phyloP scores from a whole-genome alignment of 2,113 vertebrate species.

The Progne subis region DNA sequence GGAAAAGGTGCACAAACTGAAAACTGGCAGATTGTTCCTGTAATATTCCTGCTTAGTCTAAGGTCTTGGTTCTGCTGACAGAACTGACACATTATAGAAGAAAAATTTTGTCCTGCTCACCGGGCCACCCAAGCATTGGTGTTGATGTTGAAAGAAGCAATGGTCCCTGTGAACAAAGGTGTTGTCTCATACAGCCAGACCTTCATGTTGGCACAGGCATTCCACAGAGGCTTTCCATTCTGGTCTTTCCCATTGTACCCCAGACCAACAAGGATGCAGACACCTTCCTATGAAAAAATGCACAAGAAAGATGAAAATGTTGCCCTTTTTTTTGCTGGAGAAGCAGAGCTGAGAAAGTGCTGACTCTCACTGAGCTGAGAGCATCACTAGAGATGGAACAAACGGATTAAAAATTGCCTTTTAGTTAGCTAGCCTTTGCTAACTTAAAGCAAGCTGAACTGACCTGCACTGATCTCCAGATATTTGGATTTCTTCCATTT shows the following conservation, averaged over 20 bases:
- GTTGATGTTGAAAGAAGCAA: constrained; percentile 95
- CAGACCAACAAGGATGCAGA: constrained; percentile 90
- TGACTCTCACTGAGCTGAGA: background rate
- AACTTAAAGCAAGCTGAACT: background rate
- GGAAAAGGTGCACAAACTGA: background rate
- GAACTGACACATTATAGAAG: background rate
- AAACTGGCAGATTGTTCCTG: background rate
- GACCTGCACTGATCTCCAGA: background rate
- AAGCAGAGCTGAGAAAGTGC: background rate
- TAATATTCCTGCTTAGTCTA: background rate
- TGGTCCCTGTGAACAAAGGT: constrained; percentile 91
- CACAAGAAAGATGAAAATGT: background rate
- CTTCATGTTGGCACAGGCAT: constrained; percentile 96
- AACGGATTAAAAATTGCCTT: background rate
- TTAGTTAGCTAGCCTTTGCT: background rate
- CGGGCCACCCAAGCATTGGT: constrained; percentile 94
- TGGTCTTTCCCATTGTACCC: constrained; percentile 85
- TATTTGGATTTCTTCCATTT: background rate
- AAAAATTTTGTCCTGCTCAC: constrained; percentile 72
- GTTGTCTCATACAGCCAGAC: constrained; percentile 95
- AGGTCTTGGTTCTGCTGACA: background rate
- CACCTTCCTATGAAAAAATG: constrained; percentile 84
- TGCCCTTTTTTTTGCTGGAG: background rate
- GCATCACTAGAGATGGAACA: background rate
- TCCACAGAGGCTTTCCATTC: constrained; percentile 79